Percentiles rank a stretch among this genome's conserved stretches.
These are phyloP conservation scores for Microplitis demolitor DNA, from an alignment of 1,140 invertebrate species.

Conservation along the genomic window DNA sequence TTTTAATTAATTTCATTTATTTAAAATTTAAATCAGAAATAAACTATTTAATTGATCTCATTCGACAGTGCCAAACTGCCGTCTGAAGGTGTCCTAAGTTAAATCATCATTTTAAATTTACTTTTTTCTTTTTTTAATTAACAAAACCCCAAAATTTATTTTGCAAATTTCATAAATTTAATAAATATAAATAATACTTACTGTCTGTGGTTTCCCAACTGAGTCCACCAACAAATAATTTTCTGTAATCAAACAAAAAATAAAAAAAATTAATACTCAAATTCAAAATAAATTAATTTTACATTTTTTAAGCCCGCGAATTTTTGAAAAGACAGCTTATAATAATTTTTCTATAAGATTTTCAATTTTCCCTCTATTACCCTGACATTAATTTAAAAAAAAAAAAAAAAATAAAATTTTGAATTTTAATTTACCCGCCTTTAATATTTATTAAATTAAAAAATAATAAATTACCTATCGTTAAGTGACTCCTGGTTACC, in stretches of 20 bases:
- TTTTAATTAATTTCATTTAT: neutral
- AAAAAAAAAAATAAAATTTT: neutral
- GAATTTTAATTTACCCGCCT: neutral
- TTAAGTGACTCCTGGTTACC: constrained; percentile 55
- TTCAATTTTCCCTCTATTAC: neutral
- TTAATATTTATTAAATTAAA: constrained; percentile 28
- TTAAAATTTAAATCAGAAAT: constrained; percentile 28
- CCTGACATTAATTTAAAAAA: neutral
- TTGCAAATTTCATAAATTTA: constrained; percentile 13
- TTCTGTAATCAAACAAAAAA: constrained; percentile 78
- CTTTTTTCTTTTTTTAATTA: neutral
- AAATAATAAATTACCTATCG: constrained; percentile 51
- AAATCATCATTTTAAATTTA: constrained; percentile 40
- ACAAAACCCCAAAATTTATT: neutral
- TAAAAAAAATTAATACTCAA: constrained; percentile 27
- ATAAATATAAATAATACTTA: constrained; percentile 68
- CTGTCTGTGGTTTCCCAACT: constrained; percentile 98
- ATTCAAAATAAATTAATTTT: neutral
- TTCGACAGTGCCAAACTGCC: constrained; percentile 45
- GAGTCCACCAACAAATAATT: constrained; percentile 95
- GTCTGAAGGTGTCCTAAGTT: constrained; percentile 57
- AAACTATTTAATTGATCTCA: constrained; percentile 44
- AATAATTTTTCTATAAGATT: neutral
- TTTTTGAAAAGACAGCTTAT: neutral
- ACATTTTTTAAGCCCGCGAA: neutral